phyloP scores from a whole-genome alignment of 2,888 invertebrate species.

The Aphrophora alni region DNA sequence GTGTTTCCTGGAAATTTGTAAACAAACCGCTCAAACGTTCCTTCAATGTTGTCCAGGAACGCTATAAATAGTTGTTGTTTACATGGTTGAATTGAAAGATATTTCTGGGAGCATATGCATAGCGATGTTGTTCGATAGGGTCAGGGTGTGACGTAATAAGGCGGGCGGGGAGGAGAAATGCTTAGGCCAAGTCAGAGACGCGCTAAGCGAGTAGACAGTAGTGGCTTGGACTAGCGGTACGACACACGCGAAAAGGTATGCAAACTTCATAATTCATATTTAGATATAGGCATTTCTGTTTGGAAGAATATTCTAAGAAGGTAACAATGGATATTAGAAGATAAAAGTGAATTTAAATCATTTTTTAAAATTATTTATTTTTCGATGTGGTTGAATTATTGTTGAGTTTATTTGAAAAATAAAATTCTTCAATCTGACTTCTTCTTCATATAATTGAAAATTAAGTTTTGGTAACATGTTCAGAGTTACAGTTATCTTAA shows the following conservation, averaged over 20 bases:
- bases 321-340: no score
- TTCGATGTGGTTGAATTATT: no score
- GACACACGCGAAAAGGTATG: constrained; percentile 25
- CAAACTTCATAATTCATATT: not conserved
- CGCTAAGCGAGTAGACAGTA: constrained; percentile 11
- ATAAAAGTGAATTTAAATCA: no score
- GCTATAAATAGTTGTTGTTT: constrained; percentile 33
- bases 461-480: no score
- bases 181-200: not conserved
- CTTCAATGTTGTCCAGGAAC: not conserved
- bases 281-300: not conserved
- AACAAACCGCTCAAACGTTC: not conserved
- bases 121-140: constrained; percentile 10
- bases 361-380: no score
- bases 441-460: no score
- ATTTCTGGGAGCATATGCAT: not conserved
- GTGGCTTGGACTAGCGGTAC: constrained; percentile 27
- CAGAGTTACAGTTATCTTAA: no score
- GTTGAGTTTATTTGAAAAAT: no score
- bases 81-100: constrained; percentile 18
- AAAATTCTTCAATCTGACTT: no score
- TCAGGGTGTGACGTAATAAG: constrained; percentile 3
- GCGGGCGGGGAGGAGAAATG: constrained; percentile 2
- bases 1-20: not conserved
- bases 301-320: no score